Percentiles rank a stretch among this genome's conserved stretches.
These are phyloP conservation scores for Erebia aethiops DNA, from an alignment of 2,888 invertebrate species.

Conservation along the genomic window DNA sequence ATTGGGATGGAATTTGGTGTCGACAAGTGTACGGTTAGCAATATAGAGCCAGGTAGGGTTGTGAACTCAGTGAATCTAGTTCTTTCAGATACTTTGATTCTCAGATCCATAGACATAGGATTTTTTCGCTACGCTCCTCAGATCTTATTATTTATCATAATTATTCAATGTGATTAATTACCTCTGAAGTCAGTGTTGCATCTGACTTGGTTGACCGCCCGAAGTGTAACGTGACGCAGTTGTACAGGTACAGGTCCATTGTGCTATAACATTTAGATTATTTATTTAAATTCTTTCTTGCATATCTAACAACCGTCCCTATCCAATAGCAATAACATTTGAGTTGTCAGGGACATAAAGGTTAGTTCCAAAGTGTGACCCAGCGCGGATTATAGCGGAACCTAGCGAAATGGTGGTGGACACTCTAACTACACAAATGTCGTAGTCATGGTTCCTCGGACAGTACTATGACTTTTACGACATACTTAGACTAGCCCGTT, in stretches of 20 bases:
- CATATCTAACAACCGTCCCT: background rate
- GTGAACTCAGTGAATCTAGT: too few species aligned
- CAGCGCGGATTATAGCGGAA: background rate
- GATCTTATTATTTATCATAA: too few species aligned
- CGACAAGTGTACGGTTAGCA: too few species aligned
- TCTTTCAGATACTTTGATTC: too few species aligned
- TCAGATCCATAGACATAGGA: too few species aligned
- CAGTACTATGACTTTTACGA: background rate
- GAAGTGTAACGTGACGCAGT: background rate
- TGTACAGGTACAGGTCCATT: background rate
- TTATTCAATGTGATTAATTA: background rate
- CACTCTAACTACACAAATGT: background rate
- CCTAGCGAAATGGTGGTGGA: background rate
- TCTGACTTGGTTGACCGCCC: conserved; percentile 1
- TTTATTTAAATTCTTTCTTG: too few species aligned
- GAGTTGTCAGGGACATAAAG: background rate
- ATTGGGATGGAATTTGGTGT: too few species aligned
- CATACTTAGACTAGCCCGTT: background rate
- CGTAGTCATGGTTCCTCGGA: conserved; percentile 3
- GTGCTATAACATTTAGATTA: background rate
- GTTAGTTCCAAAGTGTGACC: background rate
- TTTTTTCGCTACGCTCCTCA: too few species aligned
- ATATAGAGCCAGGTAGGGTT: too few species aligned
- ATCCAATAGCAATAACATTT: conserved; percentile 9
- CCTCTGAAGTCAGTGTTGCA: conserved; percentile 3